A percentile compares a stretch with the other conserved stretches of the same genome.
phyloP scores from a whole-genome alignment of 2,888 invertebrate genomes.

The Thymelicus lineola region DNA sequence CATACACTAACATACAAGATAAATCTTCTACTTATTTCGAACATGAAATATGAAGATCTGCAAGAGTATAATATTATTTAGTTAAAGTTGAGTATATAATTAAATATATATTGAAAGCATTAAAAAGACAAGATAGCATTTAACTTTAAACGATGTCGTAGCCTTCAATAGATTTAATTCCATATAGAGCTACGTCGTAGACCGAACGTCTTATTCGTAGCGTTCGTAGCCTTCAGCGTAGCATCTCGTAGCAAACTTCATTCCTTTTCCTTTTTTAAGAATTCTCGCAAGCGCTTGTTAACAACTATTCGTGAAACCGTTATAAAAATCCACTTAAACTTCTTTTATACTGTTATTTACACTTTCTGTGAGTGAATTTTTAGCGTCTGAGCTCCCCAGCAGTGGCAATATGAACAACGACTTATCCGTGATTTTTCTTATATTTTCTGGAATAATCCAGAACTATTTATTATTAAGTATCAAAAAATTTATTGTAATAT shows the following conservation, averaged over 20 bases:
- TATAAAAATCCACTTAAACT: constrained; percentile 11
- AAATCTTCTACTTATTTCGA: too few species aligned
- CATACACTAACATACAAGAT: too few species aligned
- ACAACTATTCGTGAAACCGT: constrained; percentile 6
- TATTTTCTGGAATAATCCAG: too few species aligned
- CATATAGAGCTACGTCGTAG: constrained; percentile 33
- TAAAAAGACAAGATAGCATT: constrained; percentile 1
- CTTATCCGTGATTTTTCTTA: too few species aligned
- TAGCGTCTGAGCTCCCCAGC: neutral
- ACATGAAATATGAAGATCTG: too few species aligned
- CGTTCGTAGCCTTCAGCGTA: constrained; percentile 29
- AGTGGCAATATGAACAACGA: too few species aligned
- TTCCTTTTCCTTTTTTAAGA: constrained; percentile 24
- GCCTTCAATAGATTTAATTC: constrained; percentile 33
- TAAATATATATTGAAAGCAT: neutral
- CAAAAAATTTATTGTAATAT: too few species aligned
- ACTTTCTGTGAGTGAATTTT: neutral
- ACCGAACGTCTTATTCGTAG: constrained; percentile 26
- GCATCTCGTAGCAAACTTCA: constrained; percentile 32
- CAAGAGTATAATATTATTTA: too few species aligned
- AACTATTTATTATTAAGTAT: too few species aligned
- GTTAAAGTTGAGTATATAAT: too few species aligned
- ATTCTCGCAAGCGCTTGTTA: constrained; percentile 21
- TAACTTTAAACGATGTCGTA: constrained; percentile 15
- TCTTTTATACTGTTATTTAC: neutral